phyloP scores from a whole-genome alignment of 2,113 vertebrate species.

The Cyprinodon tularosa region DNA sequence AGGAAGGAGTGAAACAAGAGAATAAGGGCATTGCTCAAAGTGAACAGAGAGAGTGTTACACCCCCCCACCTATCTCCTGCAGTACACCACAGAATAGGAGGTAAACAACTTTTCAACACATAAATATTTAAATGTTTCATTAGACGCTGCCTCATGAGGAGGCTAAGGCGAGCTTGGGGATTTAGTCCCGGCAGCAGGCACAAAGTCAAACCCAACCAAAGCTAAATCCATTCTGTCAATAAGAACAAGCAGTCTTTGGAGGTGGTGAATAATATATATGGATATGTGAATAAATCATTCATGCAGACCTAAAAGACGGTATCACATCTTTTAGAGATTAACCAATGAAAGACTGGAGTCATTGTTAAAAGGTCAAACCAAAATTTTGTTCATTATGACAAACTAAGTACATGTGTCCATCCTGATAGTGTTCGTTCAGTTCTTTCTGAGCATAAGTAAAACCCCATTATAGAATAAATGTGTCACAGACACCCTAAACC shows the following conservation, averaged over 20 bases:
- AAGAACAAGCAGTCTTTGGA: constrained; percentile 42
- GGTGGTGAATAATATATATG: constrained; percentile 44
- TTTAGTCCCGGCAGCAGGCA: constrained; percentile 47
- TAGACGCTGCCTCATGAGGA: constrained; percentile 68
- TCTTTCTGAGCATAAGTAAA: too few relatives aligned
- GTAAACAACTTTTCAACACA: constrained; percentile 68
- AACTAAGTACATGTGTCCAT: too few relatives aligned
- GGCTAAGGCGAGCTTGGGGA: constrained; percentile 50
- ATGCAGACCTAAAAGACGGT: constrained; percentile 2
- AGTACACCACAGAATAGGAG: constrained; percentile 44
- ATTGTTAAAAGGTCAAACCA: background rate
- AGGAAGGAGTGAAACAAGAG: constrained; percentile 30
- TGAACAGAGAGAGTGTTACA: constrained; percentile 20
- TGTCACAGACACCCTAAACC: too few relatives aligned
- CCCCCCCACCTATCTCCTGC: constrained; percentile 2
- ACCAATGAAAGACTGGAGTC: constrained; percentile 15
- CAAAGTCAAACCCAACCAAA: constrained; percentile 75
- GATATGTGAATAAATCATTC: constrained; percentile 40
- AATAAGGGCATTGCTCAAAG: constrained; percentile 48
- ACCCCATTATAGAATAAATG: too few relatives aligned
- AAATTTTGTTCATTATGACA: too few relatives aligned
- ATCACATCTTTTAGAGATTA: constrained; percentile 28
- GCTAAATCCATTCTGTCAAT: constrained; percentile 68
- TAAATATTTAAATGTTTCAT: constrained; percentile 82
- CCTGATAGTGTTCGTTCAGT: too few relatives aligned